Evolutionary conservation across 2,797 vertebrate species (phyloP), one percentile per base, ranked within the genome.

Genomic region (Gallinago nigripennis): DNA sequence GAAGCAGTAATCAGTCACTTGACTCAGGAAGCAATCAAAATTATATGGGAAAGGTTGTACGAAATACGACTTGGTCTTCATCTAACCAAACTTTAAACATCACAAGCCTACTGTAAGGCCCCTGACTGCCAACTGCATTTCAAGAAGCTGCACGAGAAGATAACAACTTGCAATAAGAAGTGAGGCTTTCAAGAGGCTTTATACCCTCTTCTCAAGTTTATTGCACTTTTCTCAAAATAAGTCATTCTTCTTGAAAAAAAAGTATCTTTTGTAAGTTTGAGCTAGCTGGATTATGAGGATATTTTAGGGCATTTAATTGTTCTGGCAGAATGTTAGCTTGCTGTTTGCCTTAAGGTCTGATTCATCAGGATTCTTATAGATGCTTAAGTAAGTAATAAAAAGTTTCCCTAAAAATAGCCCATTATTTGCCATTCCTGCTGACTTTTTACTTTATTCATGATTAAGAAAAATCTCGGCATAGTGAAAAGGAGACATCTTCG

Each of bases 361-460:
- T 94, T 94, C 91, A 90, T 80, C 46, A 39, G 31, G 56, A 84
- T 92, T 86, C 70, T 84, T 84, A 57, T 2, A 79, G 51, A 65
- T 82, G 78, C 75, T 84, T 50, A 92, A 94, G 64, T 33, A 68
- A 86, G 76, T 39, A 64, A 96, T 92, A 83, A 93, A 90, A 86
- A 76, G 50, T 86, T 92, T 58, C 60, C 33, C 80, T 88, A 90
- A 94, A 92, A 96, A 86, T 77, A 91, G 77, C 56, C 19, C n/a
- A 6, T 61, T 81, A 84, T 16, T 86, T 94, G 81, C 68, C n/a
- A 73, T 79, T 90, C 82, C 71, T 90, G 87, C 70, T 82, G 91
- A 76, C 73, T 92, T 71, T 18, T 58, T 81, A 61, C 43, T 91
- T 90, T 90, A 53, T 60, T 82, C 25, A 43, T 5, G 17, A 77